These are phyloP conservation scores for Notarius lentiginosus DNA, from an alignment of 2,113 vertebrate genomes.

Conservation along the genomic window DNA sequence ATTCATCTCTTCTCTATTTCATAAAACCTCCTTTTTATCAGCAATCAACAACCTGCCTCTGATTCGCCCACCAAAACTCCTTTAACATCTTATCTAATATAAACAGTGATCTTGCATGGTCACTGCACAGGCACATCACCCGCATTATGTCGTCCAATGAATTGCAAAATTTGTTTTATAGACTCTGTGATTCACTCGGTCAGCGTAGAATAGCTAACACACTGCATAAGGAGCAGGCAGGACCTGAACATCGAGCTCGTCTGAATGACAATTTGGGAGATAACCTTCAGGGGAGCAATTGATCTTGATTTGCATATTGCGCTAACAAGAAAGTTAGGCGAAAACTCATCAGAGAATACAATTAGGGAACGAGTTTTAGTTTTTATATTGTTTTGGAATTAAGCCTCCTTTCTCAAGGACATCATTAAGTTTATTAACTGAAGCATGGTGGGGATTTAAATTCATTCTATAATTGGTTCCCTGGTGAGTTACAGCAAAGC, in stretches of 20 bases:
- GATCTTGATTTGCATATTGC: neutral
- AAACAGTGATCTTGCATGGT: neutral
- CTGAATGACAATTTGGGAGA: neutral
- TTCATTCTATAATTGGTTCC: slow-evolving; percentile 3
- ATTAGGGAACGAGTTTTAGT: neutral
- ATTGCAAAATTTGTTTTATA: neutral
- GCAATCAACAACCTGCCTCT: neutral
- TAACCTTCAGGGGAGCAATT: neutral
- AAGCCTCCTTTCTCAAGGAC: neutral
- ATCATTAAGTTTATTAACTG: neutral
- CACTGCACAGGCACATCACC: neutral
- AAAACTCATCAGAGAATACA: neutral
- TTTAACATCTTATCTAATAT: neutral
- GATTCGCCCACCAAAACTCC: neutral
- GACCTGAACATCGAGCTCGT: neutral
- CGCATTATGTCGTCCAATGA: neutral
- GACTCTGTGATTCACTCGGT: neutral
- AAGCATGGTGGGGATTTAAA: neutral
- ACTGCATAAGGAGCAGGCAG: neutral
- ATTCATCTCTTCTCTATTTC: neutral
- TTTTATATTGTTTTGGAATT: neutral
- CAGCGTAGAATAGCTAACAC: neutral
- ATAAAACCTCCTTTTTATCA: neutral
- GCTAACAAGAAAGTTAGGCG: neutral
- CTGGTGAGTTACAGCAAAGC: neutral